Evolutionary conservation across 2,113 vertebrate genomes (phyloP), one percentile per base, ranked within the genome.

Genomic region (Cyprinus carpio): DNA sequence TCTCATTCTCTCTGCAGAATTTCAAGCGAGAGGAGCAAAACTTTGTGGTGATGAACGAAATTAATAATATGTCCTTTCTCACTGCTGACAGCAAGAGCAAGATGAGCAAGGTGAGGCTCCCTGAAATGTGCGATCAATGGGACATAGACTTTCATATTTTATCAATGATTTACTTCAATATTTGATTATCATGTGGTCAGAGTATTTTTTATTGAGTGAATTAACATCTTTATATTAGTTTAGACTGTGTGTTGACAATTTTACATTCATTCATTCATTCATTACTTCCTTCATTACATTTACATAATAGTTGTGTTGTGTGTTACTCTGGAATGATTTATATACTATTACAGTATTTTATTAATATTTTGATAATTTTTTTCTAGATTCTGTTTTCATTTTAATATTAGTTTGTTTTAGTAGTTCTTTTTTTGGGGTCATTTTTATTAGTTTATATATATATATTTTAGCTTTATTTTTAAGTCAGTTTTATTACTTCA

Each of bases 1-100:
- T 29, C 60, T 79, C 20, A 20, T 60, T 67, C 67, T 72, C 12
- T 82, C 23, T 75, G 27, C 88, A 98, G 97, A 98, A 99, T 84
- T 99, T 99, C 88, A 99, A 99, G 87, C 94, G 97, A 0, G 97
- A 99, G 90, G 97, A 99, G 85, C 97, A 99, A 93, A 98, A 99
- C 91, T 98, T 99, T 23, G 97, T 98, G 91, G 97, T 98, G 87
- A 96, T 97, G 92, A 99, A 98, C n/a, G 97, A 98, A 92, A 99
- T 99, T 89, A 99, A 99, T 92, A 99, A 99, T 93, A 99, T 99
- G 97, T 97, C 97, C 20, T 99, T 99, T 91, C 95, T 99, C 89
- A 99, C 97, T 0, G 97, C 97, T 1, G 97, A 98, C 92, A 99
- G 96, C 93, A 98, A 98, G 90, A 99, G 97, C 91, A 99, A 99